Evolutionary conservation across 2,797 vertebrate species (phyloP).

Genomic region (Dicrostonyx torquatus): DNA sequence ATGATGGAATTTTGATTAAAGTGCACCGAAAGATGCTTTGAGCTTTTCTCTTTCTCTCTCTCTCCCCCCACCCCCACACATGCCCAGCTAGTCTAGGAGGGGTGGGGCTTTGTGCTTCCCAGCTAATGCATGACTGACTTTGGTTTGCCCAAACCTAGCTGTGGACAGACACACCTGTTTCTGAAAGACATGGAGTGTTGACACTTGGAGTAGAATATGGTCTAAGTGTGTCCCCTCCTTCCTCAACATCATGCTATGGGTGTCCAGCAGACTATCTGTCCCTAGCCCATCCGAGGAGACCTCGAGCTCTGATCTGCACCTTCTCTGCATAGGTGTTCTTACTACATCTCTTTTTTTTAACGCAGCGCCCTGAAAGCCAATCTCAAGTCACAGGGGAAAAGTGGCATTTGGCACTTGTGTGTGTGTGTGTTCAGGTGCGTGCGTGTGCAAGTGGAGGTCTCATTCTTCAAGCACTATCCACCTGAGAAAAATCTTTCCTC

Average conservation of each 20-base stretch:
- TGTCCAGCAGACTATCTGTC: neutral
- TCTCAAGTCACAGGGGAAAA: neutral
- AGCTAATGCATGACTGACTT: neutral
- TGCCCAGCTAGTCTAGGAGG: neutral
- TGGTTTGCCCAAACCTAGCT: neutral
- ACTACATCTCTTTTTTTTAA: neutral
- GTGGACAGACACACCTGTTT: too few relatives aligned
- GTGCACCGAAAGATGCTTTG: constrained; percentile 79
- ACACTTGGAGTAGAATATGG: neutral
- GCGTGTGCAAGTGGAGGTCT: neutral
- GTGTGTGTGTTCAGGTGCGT: neutral
- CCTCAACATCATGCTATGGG: neutral
- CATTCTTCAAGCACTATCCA: neutral
- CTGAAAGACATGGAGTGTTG: neutral
- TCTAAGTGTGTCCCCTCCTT: neutral
- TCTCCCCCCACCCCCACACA: neutral
- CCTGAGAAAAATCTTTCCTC: neutral
- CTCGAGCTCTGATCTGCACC: too few relatives aligned
- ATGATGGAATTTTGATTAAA: constrained; percentile 86
- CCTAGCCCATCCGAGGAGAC: neutral
- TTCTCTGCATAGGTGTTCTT: too few relatives aligned
- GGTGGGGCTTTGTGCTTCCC: neutral
- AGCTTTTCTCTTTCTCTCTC: neutral
- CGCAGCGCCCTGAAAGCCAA: neutral
- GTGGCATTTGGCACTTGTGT: neutral